Conservation (phyloP, 2,888 invertebrate species). For the Baronia brevicornis region DNA sequence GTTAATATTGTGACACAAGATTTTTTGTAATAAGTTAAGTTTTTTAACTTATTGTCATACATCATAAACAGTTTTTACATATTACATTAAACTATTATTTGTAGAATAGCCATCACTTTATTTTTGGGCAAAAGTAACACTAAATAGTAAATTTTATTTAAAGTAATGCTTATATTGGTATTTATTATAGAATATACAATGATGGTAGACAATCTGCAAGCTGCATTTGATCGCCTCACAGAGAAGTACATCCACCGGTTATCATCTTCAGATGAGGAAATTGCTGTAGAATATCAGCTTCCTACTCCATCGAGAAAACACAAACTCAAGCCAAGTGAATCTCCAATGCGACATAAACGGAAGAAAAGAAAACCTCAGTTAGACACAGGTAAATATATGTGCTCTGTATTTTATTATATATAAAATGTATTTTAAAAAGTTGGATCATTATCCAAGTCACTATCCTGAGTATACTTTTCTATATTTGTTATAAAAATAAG, state of each 20-base stretch:
- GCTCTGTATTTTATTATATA: conserved; percentile 3
- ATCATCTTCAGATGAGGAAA: conserved; percentile 86
- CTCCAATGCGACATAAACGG: conserved; percentile 49
- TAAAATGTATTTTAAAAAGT: conserved; percentile 7
- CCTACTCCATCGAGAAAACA: conserved; percentile 66
- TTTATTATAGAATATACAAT: conserved; percentile 84
- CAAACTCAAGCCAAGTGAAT: conserved; percentile 54
- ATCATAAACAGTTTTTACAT: too few species aligned
- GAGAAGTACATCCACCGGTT: conserved; percentile 89
- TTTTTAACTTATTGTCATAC: too few species aligned
- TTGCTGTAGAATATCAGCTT: conserved; percentile 79
- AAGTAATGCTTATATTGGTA: neutral
- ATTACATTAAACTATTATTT: too few species aligned
- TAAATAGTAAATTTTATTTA: neutral
- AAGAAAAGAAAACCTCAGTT: conserved; percentile 60
- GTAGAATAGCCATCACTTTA: too few species aligned
- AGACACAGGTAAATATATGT: conserved; percentile 28
- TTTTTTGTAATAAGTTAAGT: too few species aligned
- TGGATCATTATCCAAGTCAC: too few species aligned
- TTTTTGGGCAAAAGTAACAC: too few species aligned
- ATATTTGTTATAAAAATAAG: too few species aligned
- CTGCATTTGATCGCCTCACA: conserved; percentile 87
- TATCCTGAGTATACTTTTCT: too few species aligned
- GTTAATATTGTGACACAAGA: too few species aligned
- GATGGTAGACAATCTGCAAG: conserved; percentile 89